These are phyloP conservation scores for Drosophila parthenogenetica DNA, from an alignment of 2,888 invertebrate genomes.

Conservation along the genomic window DNA sequence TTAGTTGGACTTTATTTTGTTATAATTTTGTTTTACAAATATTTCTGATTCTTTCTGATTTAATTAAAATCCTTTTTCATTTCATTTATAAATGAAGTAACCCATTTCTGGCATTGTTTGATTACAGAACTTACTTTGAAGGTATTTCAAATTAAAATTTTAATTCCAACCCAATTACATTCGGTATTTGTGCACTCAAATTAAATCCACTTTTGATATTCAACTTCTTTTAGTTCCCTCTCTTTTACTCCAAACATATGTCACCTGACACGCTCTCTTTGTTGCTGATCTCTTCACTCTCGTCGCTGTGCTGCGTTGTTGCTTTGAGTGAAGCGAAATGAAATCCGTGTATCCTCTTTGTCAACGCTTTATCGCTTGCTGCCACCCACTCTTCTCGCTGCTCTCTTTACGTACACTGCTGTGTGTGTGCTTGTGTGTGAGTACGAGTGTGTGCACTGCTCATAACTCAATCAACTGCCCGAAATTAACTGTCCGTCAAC, in stretches of 20 bases:
- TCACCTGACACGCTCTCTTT: conserved; percentile 2
- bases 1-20: no score
- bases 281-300: background rate
- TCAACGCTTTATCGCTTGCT: conserved; percentile 3
- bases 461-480: conserved; percentile 67
- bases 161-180: conserved; percentile 18
- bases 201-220: conserved; percentile 17
- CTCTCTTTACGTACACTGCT: background rate
- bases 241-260: conserved; percentile 22
- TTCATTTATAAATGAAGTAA: no score
- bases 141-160: background rate
- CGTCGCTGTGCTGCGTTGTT: background rate
- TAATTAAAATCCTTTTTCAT: no score
- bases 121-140: no score
- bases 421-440: conserved; percentile 26
- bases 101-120: no score
- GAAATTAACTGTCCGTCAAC: conserved; percentile 75
- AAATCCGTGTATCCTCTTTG: conserved; percentile 41
- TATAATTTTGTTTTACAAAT: no score
- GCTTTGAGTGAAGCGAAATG: conserved; percentile 27
- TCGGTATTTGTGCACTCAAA: conserved; percentile 15
- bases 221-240: background rate
- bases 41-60: no score
- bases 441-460: conserved; percentile 39
- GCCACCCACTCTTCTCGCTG: background rate